phyloP scores from a whole-genome alignment of 2,113 vertebrate species.

The Myotis brandtii region DNA sequence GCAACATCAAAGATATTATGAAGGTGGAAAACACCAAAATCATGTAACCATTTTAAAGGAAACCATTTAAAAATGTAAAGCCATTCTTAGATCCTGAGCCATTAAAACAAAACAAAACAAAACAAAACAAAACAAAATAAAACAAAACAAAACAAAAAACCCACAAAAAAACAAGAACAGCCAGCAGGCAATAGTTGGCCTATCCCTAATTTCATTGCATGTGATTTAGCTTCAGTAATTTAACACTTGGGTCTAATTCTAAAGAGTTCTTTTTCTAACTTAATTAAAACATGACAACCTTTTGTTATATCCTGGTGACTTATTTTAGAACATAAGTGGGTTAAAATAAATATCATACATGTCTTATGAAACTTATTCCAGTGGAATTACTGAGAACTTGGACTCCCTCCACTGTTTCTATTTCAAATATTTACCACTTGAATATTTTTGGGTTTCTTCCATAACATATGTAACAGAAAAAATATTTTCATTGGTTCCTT shows the following conservation, averaged over 20 bases:
- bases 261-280: conserved; percentile 11
- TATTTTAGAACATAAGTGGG: conserved; percentile 66
- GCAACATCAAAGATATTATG: conserved; percentile 3
- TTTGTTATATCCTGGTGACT: background rate
- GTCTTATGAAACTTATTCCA: conserved; percentile 78
- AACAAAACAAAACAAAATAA: too few relatives aligned
- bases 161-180: too few relatives aligned
- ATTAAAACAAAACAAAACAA: too few relatives aligned
- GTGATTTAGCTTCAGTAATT: background rate
- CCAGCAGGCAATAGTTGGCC: background rate
- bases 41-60: conserved; percentile 52
- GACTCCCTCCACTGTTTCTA: conserved; percentile 75
- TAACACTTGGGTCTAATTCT: background rate
- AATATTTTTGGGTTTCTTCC: conserved; percentile 81
- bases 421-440: conserved; percentile 83
- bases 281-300: background rate
- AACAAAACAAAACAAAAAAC: too few relatives aligned
- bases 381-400: conserved; percentile 77
- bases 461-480: conserved; percentile 83
- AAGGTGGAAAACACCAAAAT: background rate
- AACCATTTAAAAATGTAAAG: conserved; percentile 20
- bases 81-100: background rate
- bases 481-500: conserved; percentile 79
- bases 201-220: background rate
- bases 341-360: conserved; percentile 69